Conservation (phyloP, 1,140 invertebrate genomes). For the Anastrepha obliqua region DNA sequence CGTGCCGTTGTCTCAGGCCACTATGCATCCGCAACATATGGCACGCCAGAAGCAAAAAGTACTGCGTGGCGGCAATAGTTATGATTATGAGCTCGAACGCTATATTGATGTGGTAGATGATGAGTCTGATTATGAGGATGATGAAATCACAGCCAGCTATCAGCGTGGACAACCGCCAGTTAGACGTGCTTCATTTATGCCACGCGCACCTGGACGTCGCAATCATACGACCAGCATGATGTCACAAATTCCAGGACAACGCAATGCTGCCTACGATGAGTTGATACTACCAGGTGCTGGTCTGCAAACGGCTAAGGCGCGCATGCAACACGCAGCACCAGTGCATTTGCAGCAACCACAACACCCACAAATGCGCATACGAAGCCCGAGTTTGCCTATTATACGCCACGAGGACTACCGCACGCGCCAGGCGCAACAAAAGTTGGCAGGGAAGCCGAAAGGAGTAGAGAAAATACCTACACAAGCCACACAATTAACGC, state of each 20-base stretch:
- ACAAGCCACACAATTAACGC: constrained; percentile 8
- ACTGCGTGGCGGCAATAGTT: constrained; percentile 37
- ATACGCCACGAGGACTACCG: constrained; percentile 65
- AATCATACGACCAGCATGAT: constrained; percentile 57
- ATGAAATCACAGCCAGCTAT: constrained; percentile 18
- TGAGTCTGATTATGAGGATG: constrained; percentile 63
- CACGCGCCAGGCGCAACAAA: constrained; percentile 56
- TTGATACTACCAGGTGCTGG: constrained; percentile 65
- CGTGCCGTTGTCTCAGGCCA: not conserved
- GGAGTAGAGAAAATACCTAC: constrained; percentile 22
- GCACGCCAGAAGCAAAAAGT: constrained; percentile 21
- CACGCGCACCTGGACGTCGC: constrained; percentile 8
- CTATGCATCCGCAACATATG: not conserved
- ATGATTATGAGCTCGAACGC: constrained; percentile 60
- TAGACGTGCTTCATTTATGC: constrained; percentile 7
- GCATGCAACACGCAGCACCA: constrained; percentile 64
- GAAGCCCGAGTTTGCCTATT: constrained; percentile 72
- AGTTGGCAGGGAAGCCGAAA: constrained; percentile 58
- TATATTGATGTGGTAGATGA: constrained; percentile 37
- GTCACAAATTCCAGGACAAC: constrained; percentile 61
- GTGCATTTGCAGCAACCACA: not conserved
- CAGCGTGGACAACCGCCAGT: not conserved
- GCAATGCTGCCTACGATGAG: constrained; percentile 63
- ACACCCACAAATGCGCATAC: constrained; percentile 60
- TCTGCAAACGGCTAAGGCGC: constrained; percentile 69